Evolutionary conservation across 1,140 invertebrate species (phyloP), one percentile per base, ranked within the genome.

Genomic region (Heliothis virescens): DNA sequence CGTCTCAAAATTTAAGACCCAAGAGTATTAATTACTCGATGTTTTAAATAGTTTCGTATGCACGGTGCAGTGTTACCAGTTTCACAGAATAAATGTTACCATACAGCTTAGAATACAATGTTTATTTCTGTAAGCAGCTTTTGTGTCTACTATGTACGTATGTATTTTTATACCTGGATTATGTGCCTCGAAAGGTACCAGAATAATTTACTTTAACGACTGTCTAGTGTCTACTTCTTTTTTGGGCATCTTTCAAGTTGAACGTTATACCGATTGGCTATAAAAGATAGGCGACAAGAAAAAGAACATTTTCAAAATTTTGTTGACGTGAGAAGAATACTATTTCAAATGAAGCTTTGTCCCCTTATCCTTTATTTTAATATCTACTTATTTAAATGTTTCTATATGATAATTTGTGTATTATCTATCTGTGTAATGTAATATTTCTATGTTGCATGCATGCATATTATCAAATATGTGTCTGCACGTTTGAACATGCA

Each of bases 1-100:
- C 15, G 16, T 21, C 4, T 48, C 63, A 48, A 67, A 67, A 67
- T 67, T 67, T 67, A 21, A 3, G 57, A 5, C 1, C 12, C 13
- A 60, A 5, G 57, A 60, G 57, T 60, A 15, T 60, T 15, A 26
- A 60, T 13, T 53, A 9, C 34, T n/a, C 21, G 11, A 63, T n/a
- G n/a, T n/a, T 47, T 63, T 29, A 16, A n/a, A 48, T 10, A 67
- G 41, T 16, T n/a, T 16, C 9, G 11, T 9, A 67, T 48, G 63
- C 63, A 67, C 63, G 41, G 63, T 48, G 63, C 15, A 67, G 41
- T 67, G 63, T 48, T 67, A 13, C 63, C 63, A 67, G 5, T 41
- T 41, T 41, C 34, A 41, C 9, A 41, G 34, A 41, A 5, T 41
- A 41, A 67, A 16, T 67, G 63, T 48, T 50, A 5, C 63, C 63